Evolutionary conservation across 2,797 vertebrate genomes (phyloP), one percentile per base, ranked within the genome.

Genomic region (Melanotaenia parkinsoni): DNA sequence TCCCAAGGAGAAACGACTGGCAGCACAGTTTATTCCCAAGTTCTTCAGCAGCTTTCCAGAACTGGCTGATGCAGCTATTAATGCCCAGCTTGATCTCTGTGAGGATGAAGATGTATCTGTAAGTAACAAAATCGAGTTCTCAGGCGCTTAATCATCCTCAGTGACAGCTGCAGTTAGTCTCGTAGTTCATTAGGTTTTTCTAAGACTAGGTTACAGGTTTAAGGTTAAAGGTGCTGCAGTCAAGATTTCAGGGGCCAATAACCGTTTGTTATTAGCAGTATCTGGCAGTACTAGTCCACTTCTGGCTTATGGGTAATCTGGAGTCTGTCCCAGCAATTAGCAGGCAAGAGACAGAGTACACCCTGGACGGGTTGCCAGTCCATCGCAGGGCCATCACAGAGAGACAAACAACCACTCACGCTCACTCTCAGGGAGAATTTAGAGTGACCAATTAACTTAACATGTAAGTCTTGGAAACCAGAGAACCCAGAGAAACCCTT

Each of bases 21-120:
- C 98, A 30, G 98, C 98, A 50, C 98, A 99, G 86, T 99, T 99
- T 83, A 99, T 99, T 89, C 97, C 98, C 0, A 99, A 99, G 18
- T 99, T 99, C 91, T 99, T 99, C 90, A 96, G 96, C 87, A 96
- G 96, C 95, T 99, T 99, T 83, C 97, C 98, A 4, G 98, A 98
- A 62, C 88, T 99, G 63, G 96, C 98, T 0, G 98, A 99, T 74
- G 96, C 96, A 0, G 98, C 98, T 63, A 98, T 99, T 80, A 99
- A 99, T 62, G 97, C 98, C 30, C 98, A 99, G 86, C 92, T 99
- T 68, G 98, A 99, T 86, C 96, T 99, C 43, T 99, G 98, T 16
- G 98, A 99, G 83, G 98, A 99, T 81, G 98, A 99, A 91, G 98
- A 99, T 50, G 97, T 99, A 28, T 99, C 98, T 18, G 98, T 99